A percentile compares a stretch with the other conserved stretches of the same genome.
Conservation (phyloP, 2,113 vertebrate genomes). For the Carollia perspicillata region DNA sequence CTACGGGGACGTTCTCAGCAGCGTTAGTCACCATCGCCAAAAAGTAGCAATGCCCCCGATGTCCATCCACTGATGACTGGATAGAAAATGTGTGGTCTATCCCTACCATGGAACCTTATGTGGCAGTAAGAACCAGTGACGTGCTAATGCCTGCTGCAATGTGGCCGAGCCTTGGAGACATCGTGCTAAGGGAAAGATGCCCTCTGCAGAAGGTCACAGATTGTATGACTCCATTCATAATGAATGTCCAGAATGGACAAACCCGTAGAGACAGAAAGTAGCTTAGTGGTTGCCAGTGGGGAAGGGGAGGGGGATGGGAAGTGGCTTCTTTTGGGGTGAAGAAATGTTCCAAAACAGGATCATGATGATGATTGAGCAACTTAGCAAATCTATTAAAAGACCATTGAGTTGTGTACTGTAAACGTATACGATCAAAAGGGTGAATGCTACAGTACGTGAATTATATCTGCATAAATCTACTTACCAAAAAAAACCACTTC, state of each 20-base stretch:
- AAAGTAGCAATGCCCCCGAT: not conserved
- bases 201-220: not conserved
- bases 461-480: not conserved
- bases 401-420: not conserved
- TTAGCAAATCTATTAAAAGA: not conserved
- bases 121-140: not conserved
- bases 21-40: not conserved
- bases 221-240: not conserved
- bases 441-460: not conserved
- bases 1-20: not conserved
- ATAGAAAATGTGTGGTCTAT: fast-evolving
- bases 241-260: not conserved
- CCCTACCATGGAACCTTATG: not conserved
- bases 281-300: not conserved
- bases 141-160: too few relatives aligned
- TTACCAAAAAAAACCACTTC: not conserved
- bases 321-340: not conserved
- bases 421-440: too few relatives aligned
- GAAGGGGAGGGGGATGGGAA: not conserved
- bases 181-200: not conserved
- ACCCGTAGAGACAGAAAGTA: not conserved
- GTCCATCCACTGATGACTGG: not conserved
- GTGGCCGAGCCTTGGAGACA: not conserved
- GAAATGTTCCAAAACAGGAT: not conserved
- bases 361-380: not conserved